Conservation (phyloP, 2,888 invertebrate genomes). For the Anorthoa munda region DNA sequence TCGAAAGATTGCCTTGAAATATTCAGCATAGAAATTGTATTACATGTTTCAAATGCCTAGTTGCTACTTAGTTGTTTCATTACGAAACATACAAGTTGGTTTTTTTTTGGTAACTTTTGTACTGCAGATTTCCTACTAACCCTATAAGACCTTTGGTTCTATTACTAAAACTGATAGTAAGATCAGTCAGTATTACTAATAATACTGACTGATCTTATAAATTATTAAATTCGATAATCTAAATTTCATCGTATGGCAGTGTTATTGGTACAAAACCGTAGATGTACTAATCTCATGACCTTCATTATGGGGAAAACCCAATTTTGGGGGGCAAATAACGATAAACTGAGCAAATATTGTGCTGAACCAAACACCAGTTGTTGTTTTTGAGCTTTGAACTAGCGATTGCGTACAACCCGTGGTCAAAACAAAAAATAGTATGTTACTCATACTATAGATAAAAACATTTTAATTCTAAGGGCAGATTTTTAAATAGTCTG, state of each 20-base stretch:
- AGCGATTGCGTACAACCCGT: background rate
- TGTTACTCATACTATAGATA: too few species aligned
- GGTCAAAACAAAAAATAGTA: background rate
- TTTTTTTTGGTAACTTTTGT: slow-evolving; percentile 6
- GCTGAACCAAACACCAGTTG: background rate
- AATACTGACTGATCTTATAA: too few species aligned
- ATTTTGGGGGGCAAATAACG: slow-evolving; percentile 10
- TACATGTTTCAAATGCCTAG: slow-evolving; percentile 35
- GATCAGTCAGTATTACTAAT: background rate
- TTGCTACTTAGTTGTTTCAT: slow-evolving; percentile 27
- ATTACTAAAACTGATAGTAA: background rate
- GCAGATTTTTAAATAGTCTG: too few species aligned
- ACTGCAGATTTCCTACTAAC: slow-evolving; percentile 3
- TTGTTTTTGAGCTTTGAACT: slow-evolving; percentile 16
- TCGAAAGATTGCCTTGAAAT: slow-evolving; percentile 55
- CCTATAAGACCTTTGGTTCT: background rate
- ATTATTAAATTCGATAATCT: background rate
- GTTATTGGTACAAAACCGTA: background rate
- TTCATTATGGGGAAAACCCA: slow-evolving; percentile 18
- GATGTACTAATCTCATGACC: background rate
- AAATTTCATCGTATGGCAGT: background rate
- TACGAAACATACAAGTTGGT: slow-evolving; percentile 18
- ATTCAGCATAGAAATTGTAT: slow-evolving; percentile 40
- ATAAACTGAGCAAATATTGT: slow-evolving; percentile 31
- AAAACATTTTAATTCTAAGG: too few species aligned